Evolutionary conservation across 2,888 invertebrate genomes (phyloP), one percentile per base, ranked within the genome.

Genomic region (Chrysolina americana): DNA sequence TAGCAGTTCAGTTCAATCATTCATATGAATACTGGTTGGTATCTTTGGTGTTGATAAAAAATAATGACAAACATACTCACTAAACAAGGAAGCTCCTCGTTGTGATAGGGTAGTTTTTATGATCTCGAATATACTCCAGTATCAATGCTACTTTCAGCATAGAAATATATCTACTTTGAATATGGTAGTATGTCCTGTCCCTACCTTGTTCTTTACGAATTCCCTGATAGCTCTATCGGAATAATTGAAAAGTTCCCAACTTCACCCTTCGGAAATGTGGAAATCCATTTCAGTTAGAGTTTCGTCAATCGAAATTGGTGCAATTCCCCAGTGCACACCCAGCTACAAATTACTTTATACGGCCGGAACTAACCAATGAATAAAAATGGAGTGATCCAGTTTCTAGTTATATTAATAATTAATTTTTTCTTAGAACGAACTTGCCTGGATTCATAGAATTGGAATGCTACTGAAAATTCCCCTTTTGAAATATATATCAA

Each of bases 201-300:
- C 36, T 8, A 36, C 36, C 36, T 6, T 36, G 36, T 36, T 8
- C 4, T 8, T 36, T 8, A 3, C 17, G 10, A 48, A 17, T 17
- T 53, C 53, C 4, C 53, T 21, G 21, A 11, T 53, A 21, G 6
- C 11, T 10, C 21, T 53, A 19, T 11, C 53, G 21, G 53, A 53
- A 53, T 53, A 21, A 21, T 53, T 53, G 19, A 53, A 19, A 53
- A 53, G 11, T 53, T 13, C 13, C 19, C 21, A 53, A 53, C 53
- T 19, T 21, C 53, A 5, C 21, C 53, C 21, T 53, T 21, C 19
- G 21, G 21, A 53, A 21, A 21, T 2, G 21, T 13, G 21, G 21
- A 53, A 53, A 53, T 53, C 53, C 21, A 53, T 53, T 53, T 53
- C 21, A 21, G 53, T 53, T 53, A 21, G 44, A 15, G 53, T 53